Conservation (phyloP, 2,888 invertebrate species). For the Nomada fucata region DNA sequence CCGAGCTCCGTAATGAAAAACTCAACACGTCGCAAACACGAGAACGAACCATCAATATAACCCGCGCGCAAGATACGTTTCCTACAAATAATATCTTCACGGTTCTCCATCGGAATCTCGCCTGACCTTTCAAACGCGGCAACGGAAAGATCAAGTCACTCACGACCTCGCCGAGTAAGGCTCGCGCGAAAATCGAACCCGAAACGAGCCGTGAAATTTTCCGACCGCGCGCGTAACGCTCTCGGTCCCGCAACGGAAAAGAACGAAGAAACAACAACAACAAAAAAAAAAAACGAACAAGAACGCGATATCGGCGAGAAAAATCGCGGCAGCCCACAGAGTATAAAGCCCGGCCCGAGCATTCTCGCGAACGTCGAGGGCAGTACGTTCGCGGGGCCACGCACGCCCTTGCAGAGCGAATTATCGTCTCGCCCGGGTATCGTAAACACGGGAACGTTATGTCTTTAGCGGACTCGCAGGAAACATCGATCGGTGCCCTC, state of each 20-base stretch:
- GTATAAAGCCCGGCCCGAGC: conserved; percentile 40
- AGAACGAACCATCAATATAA: too few relatives aligned
- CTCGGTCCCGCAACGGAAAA: too few relatives aligned
- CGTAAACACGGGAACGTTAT: conserved; percentile 68
- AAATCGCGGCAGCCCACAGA: not conserved
- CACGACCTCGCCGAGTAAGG: not conserved
- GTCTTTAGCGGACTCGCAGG: conserved; percentile 62
- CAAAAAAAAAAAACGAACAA: too few relatives aligned
- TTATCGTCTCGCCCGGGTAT: conserved; percentile 55
- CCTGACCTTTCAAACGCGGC: conserved; percentile 16
- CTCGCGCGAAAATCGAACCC: not conserved
- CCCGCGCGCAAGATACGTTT: too few relatives aligned
- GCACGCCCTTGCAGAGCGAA: conserved; percentile 58
- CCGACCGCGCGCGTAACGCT: not conserved
- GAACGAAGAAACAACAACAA: too few relatives aligned
- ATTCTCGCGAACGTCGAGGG: conserved; percentile 43
- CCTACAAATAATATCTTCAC: not conserved
- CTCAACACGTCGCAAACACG: too few relatives aligned
- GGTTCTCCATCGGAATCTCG: not conserved
- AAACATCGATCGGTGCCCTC: conserved; percentile 66
- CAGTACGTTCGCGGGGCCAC: conserved; percentile 33
- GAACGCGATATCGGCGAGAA: not conserved
- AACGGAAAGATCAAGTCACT: conserved; percentile 19
- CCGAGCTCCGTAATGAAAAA: too few relatives aligned
- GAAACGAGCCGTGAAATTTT: not conserved